Percentiles rank a stretch among this genome's conserved stretches.
These are phyloP conservation scores for Scophthalmus maximus DNA, from an alignment of 2,113 vertebrate species.

Conservation along the genomic window DNA sequence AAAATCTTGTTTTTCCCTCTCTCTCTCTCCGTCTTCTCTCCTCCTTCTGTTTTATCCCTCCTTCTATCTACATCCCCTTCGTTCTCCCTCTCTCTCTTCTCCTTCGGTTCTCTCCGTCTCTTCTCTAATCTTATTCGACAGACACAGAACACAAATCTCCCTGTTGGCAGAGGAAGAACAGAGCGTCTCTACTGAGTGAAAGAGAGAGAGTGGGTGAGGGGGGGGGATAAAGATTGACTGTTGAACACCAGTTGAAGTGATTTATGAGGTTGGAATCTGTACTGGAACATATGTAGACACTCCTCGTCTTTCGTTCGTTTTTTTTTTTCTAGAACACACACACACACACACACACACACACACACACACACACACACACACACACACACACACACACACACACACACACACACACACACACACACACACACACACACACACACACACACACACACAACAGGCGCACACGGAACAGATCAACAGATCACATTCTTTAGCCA, in stretches of 20 bases:
- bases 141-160: conserved; percentile 77
- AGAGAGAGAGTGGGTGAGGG: conserved; percentile 13
- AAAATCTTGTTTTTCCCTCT: conserved; percentile 45
- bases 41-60: conserved; percentile 36
- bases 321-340: conserved; percentile 25
- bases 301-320: conserved; percentile 63
- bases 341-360: conserved; percentile 22
- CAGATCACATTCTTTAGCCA: no score
- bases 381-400: no score
- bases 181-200: conserved; percentile 48
- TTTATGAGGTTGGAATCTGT: conserved; percentile 80
- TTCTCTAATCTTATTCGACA: conserved; percentile 72
- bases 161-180: conserved; percentile 67
- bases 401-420: no score
- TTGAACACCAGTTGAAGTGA: conserved; percentile 77
- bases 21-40: conserved; percentile 7
- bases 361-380: conserved; percentile 14
- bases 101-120: conserved; percentile 60
- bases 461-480: no score
- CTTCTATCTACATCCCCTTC: conserved; percentile 37
- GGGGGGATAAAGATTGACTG: conserved; percentile 72
- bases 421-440: no score
- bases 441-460: no score
- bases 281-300: conserved; percentile 79
- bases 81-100: conserved; percentile 29